These are phyloP conservation scores for Drepana arcuata DNA, from an alignment of 1,140 invertebrate genomes.

Conservation along the genomic window DNA sequence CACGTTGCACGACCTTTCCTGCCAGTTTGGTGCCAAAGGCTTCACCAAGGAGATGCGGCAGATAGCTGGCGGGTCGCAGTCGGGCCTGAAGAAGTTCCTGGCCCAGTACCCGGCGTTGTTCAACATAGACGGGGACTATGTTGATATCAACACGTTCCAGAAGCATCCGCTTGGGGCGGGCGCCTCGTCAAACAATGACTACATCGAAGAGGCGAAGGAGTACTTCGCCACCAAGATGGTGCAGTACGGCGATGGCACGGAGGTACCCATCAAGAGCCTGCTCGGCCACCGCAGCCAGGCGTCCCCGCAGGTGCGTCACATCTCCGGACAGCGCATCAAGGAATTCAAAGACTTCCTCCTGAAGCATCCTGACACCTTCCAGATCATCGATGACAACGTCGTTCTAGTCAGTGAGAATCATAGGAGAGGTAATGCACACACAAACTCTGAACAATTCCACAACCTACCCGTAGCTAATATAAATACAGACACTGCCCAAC, in stretches of 20 bases:
- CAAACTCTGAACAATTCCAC: conserved; percentile 74
- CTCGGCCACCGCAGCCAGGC: conserved; percentile 94
- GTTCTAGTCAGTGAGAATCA: conserved; percentile 74
- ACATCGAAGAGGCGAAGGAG: conserved; percentile 93
- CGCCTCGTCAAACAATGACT: conserved; percentile 81
- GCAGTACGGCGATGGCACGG: conserved; percentile 90
- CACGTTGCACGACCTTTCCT: conserved; percentile 95
- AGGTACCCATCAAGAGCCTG: conserved; percentile 94
- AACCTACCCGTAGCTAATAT: conserved; percentile 83
- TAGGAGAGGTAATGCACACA: conserved; percentile 70
- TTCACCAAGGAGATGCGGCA: conserved; percentile 97
- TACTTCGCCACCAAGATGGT: conserved; percentile 94
- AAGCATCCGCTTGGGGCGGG: conserved; percentile 65
- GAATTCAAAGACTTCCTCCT: conserved; percentile 94
- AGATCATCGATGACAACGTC: conserved; percentile 89
- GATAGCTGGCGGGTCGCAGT: conserved; percentile 94
- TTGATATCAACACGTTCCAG: conserved; percentile 87
- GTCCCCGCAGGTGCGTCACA: conserved; percentile 94
- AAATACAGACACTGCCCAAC: conserved; percentile 84
- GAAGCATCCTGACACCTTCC: conserved; percentile 89
- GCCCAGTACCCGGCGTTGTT: conserved; percentile 94
- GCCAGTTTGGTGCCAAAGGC: conserved; percentile 96
- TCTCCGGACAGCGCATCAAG: conserved; percentile 93
- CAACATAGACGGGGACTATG: conserved; percentile 92
- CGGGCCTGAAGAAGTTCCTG: conserved; percentile 93